Evolutionary conservation across 92 coral and sea anemone species (phyloP).

Genomic region (Desmophyllum pertusum): DNA sequence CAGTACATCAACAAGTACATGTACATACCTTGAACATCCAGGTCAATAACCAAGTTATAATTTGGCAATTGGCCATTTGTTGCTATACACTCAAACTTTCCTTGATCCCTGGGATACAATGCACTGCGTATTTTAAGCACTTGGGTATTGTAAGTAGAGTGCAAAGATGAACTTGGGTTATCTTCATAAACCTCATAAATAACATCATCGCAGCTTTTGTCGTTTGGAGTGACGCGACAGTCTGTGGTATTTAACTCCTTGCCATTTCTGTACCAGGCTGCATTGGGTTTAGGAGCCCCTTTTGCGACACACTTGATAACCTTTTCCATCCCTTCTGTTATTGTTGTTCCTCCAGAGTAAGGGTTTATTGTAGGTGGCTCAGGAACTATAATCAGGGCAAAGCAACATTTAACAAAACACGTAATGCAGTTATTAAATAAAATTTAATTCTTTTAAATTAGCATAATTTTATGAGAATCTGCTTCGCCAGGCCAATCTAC

Average conservation of each 20-base stretch:
- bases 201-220: background rate
- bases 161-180: background rate
- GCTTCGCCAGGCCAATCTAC: too few species aligned
- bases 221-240: background rate
- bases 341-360: background rate
- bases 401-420: background rate
- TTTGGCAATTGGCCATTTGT: conserved; percentile 12
- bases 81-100: conserved; percentile 32
- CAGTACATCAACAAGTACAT: background rate
- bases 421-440: too few species aligned
- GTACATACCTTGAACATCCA: conserved; percentile 31
- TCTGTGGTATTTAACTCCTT: conserved; percentile 1
- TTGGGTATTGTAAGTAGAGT: background rate
- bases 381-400: conserved; percentile 2
- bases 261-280: conserved; percentile 32
- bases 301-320: conserved; percentile 5
- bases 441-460: too few species aligned
- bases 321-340: conserved; percentile 3
- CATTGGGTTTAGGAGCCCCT: conserved; percentile 20
- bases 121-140: conserved; percentile 34
- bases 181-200: conserved; percentile 30
- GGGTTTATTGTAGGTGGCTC: background rate
- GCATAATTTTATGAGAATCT: too few species aligned
- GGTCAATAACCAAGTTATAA: background rate
- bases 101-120: conserved; percentile 37